phyloP scores from a whole-genome alignment of 2,113 vertebrate genomes.

The Phyllopteryx taeniolatus region DNA sequence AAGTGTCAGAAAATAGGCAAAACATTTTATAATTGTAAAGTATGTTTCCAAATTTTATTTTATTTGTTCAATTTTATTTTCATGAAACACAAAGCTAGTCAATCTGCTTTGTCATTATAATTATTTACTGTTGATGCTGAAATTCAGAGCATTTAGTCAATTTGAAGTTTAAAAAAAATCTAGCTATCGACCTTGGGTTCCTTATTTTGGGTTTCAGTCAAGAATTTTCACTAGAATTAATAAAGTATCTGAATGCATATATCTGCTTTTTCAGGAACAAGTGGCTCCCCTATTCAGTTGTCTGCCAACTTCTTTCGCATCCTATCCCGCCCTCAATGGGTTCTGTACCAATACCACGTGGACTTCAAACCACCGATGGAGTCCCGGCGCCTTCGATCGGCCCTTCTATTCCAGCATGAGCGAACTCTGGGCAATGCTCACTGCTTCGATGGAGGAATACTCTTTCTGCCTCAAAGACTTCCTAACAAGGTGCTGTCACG shows the following conservation, averaged over 20 bases:
- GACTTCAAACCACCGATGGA: conserved; percentile 87
- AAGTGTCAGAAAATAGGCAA: too few species aligned
- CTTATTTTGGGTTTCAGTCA: too few species aligned
- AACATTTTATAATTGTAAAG: too few species aligned
- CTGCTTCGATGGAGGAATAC: conserved; percentile 84
- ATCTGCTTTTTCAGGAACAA: conserved; percentile 71
- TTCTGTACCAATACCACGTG: conserved; percentile 90
- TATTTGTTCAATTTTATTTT: too few species aligned
- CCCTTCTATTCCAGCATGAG: conserved; percentile 85
- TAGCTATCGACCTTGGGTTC: too few species aligned
- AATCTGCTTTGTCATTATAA: too few species aligned
- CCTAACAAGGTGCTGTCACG: conserved; percentile 52
- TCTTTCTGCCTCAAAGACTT: conserved; percentile 83
- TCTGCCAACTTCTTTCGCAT: conserved; percentile 84
- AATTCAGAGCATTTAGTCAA: too few species aligned
- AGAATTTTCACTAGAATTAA: not conserved
- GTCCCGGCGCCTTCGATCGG: conserved; percentile 80
- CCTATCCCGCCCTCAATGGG: conserved; percentile 86
- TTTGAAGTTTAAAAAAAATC: too few species aligned
- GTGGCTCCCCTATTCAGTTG: conserved; percentile 74
- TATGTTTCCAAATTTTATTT: too few species aligned
- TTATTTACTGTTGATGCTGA: too few species aligned
- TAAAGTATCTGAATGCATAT: not conserved
- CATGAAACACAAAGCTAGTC: too few species aligned
- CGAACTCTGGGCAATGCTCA: conserved; percentile 78